Conservation (phyloP, 2,797 vertebrate genomes). For the Siniperca obscura region DNA sequence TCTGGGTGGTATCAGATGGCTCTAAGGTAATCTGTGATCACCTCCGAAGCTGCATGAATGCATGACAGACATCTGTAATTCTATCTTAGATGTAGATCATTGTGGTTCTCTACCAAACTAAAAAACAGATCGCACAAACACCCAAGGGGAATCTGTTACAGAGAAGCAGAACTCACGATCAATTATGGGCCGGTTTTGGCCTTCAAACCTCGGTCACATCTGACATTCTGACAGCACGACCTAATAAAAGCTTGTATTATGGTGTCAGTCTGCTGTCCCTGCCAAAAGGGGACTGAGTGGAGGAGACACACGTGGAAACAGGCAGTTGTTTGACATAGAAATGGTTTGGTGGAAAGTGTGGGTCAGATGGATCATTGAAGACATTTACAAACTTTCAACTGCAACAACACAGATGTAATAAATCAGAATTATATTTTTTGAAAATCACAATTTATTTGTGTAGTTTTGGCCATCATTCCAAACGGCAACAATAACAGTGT, state of each 20-base stretch:
- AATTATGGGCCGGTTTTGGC: background rate
- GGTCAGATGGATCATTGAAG: constrained; percentile 4
- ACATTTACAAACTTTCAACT: constrained; percentile 5
- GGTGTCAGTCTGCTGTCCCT: constrained; percentile 16
- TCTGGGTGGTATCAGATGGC: background rate
- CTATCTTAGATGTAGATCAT: background rate
- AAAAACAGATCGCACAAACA: constrained; percentile 27
- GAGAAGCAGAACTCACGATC: constrained; percentile 11
- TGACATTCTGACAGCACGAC: constrained; percentile 9
- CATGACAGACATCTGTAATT: background rate
- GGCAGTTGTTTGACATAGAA: constrained; percentile 17
- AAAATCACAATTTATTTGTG: background rate
- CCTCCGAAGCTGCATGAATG: background rate
- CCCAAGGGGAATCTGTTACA: constrained; percentile 12
- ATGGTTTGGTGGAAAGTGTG: constrained; percentile 8
- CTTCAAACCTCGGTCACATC: constrained; percentile 17
- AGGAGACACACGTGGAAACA: constrained; percentile 18
- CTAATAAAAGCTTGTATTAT: constrained; percentile 21
- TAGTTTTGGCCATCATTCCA: background rate
- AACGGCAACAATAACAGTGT: background rate
- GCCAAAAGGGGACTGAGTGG: constrained; percentile 16
- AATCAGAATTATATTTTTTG: too few relatives aligned
- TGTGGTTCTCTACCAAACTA: background rate
- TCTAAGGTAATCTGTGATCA: background rate
- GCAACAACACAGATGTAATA: constrained; percentile 4